Percentiles rank a stretch among this genome's conserved stretches.
Conservation (phyloP, 2,113 vertebrate genomes). For the Ahaetulla prasina region DNA sequence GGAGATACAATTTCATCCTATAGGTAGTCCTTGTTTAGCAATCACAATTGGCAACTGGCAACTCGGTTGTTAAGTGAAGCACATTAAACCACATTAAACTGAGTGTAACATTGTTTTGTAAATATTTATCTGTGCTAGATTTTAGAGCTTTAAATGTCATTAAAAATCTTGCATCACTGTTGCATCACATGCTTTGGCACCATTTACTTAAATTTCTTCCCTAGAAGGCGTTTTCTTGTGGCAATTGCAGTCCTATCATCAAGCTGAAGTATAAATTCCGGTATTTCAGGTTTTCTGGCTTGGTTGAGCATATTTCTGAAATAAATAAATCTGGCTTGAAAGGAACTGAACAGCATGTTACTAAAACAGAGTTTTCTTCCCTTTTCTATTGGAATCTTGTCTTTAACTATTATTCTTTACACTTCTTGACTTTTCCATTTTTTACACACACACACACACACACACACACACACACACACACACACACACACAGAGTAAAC, state of each 20-base stretch:
- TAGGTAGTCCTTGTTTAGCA: background rate
- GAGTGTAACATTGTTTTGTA: background rate
- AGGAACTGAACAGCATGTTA: slow-evolving; percentile 36
- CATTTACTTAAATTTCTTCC: slow-evolving; percentile 68
- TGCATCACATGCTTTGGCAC: slow-evolving; percentile 11
- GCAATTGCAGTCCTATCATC: slow-evolving; percentile 78
- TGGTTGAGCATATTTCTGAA: slow-evolving; percentile 80
- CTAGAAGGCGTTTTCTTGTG: slow-evolving; percentile 52
- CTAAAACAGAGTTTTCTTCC: slow-evolving; percentile 35
- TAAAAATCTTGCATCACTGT: slow-evolving; percentile 31
- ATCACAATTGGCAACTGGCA: background rate
- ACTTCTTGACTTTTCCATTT: background rate
- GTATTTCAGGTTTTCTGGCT: slow-evolving; percentile 70
- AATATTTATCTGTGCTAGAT: slow-evolving; percentile 29
- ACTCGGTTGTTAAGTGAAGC: background rate
- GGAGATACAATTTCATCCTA: background rate
- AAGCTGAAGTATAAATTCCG: slow-evolving; percentile 79
- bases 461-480: too few species aligned
- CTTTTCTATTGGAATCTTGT: slow-evolving; percentile 9
- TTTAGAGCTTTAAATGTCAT: slow-evolving; percentile 45
- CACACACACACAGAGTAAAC: too few species aligned
- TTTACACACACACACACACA: too few species aligned
- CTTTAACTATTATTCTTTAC: slow-evolving; percentile 27
- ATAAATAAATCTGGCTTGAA: slow-evolving; percentile 55
- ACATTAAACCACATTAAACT: background rate